Evolutionary conservation across 2,888 invertebrate genomes (phyloP).

Genomic region (Apodemia duryi): DNA sequence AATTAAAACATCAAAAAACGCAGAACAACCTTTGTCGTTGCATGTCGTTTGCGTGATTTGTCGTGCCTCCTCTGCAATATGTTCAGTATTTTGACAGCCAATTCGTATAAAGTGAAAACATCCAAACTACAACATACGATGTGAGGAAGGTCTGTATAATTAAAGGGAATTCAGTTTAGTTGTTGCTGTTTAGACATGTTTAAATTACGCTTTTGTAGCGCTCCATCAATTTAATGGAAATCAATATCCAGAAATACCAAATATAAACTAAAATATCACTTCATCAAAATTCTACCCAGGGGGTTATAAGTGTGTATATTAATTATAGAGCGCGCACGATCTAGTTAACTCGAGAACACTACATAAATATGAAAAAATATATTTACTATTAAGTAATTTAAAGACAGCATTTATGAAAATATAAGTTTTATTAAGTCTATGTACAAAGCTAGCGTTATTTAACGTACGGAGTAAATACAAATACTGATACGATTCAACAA

Average conservation of each 20-base stretch:
- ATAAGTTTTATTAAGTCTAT: constrained; percentile 59
- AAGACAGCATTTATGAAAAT: constrained; percentile 63
- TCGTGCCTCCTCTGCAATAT: no score
- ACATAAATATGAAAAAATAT: constrained; percentile 66
- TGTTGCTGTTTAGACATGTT: background rate
- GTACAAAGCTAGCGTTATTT: constrained; percentile 50
- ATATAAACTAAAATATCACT: background rate
- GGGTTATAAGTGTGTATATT: background rate
- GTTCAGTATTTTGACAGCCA: no score
- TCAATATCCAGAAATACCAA: background rate
- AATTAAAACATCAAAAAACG: no score
- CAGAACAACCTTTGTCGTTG: no score
- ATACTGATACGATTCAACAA: constrained; percentile 54
- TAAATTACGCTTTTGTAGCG: background rate
- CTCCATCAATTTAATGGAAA: background rate
- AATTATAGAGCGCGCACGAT: background rate
- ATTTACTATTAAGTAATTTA: constrained; percentile 50
- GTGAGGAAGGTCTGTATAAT: no score
- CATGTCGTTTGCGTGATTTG: no score
- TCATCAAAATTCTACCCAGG: background rate
- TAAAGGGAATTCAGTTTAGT: background rate
- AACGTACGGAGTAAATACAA: constrained; percentile 45
- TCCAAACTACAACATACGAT: no score
- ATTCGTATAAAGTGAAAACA: no score
- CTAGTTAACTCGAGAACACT: background rate